phyloP scores from a whole-genome alignment of 2,888 invertebrate species.

The Nephrotoma flavescens region DNA sequence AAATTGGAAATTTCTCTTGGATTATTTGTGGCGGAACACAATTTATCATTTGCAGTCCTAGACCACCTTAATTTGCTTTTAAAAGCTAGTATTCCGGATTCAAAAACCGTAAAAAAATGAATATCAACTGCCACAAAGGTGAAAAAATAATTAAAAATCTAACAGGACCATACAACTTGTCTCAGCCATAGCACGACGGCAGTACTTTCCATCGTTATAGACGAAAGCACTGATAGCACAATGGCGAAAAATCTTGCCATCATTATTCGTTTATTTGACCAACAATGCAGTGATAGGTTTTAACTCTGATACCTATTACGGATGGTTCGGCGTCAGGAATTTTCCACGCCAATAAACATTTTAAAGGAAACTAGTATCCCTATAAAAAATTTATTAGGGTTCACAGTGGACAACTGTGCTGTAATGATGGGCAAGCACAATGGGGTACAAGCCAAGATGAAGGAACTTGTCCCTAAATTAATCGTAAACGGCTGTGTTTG shows the following conservation, averaged over 20 bases:
- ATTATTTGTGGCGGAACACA: conserved; percentile 7
- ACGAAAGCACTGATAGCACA: conserved; percentile 5
- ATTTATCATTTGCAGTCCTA: conserved; percentile 5
- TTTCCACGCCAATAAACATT: background rate
- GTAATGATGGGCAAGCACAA: conserved; percentile 9
- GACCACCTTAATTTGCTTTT: conserved; percentile 4
- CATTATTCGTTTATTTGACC: conserved; percentile 8
- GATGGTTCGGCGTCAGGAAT: conserved; percentile 3
- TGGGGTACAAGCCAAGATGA: conserved; percentile 9
- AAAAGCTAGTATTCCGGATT: conserved; percentile 5
- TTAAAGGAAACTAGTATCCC: background rate
- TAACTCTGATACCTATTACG: background rate
- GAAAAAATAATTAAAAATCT: conserved; percentile 8
- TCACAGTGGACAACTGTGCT: too few relatives aligned
- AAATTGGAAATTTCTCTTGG: background rate
- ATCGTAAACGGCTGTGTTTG: too few relatives aligned
- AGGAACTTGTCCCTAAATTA: background rate
- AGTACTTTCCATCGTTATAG: conserved; percentile 10
- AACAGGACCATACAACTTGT: conserved; percentile 7
- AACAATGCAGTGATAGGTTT: conserved; percentile 6
- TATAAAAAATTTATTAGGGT: conserved; percentile 4
- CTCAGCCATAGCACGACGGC: background rate
- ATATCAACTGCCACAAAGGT: conserved; percentile 3
- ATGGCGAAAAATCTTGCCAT: background rate
- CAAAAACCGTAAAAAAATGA: conserved; percentile 7